phyloP scores from a whole-genome alignment of 1,140 invertebrate species.

The Oryzaephilus surinamensis region DNA sequence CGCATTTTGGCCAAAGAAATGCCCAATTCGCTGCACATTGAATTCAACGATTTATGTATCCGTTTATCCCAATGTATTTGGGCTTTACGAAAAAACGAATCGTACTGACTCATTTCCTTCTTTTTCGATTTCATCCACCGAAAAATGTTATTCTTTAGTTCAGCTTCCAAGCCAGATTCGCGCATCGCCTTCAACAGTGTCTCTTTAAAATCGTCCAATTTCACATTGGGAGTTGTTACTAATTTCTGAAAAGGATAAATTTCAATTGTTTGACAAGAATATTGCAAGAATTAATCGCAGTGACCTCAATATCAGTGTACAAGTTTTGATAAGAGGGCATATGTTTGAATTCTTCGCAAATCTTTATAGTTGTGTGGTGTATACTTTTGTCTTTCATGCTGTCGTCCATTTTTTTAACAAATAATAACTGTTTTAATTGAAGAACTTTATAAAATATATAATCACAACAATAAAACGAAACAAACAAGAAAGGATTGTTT shows the following conservation, averaged over 20 bases:
- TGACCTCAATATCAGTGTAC: constrained; percentile 52
- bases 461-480: too few relatives aligned
- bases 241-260: constrained; percentile 47
- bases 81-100: constrained; percentile 53
- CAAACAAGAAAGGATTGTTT: too few relatives aligned
- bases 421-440: too few relatives aligned
- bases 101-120: constrained; percentile 22
- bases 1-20: constrained; percentile 66
- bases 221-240: constrained; percentile 58
- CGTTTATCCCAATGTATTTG: constrained; percentile 87
- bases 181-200: constrained; percentile 62
- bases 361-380: constrained; percentile 49
- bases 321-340: constrained; percentile 52
- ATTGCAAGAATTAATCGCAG: background rate
- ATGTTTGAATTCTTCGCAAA: constrained; percentile 49
- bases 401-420: too few relatives aligned
- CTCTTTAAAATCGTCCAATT: constrained; percentile 64
- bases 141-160: constrained; percentile 71
- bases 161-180: constrained; percentile 62
- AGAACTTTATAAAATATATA: too few relatives aligned
- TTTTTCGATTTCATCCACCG: constrained; percentile 54
- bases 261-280: background rate
- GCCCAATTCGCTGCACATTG: constrained; percentile 84
- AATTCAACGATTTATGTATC: constrained; percentile 89
- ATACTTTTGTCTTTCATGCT: constrained; percentile 44